Base-by-base conservation (phyloP, 2,888 invertebrate species). In the Caenorhabditis sulstoni region DNA sequence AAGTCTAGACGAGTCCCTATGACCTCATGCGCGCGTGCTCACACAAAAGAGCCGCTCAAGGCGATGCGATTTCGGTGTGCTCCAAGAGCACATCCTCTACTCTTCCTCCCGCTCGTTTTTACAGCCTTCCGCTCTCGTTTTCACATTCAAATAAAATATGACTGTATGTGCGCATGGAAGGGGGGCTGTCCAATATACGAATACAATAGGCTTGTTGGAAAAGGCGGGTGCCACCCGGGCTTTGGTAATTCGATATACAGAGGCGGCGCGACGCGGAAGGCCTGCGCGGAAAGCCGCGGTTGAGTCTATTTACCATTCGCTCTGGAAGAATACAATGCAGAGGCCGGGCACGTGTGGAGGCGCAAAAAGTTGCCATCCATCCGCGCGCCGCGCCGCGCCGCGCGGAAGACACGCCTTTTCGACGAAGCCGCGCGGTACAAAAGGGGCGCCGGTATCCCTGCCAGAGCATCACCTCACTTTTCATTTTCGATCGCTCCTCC, bases 221-320 rank as follows among this genome's bases (percentile, higher is more conserved):
- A n/a, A n/a, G 52, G 65, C 65, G 12, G 4, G 2, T 55, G 35
- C n/a, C n/a, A n/a, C n/a, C 44, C 58, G 41, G 53, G 65, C 65
- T 41, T 44, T 50, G 49, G 67, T 67, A 67, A 67, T 67, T 67
- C 67, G 67, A 67, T 67, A 41, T 3, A 67, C 58, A 67, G 66
- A 47, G 35, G 18, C 23, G 9, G 29, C 16, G 45, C 9, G 45
- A 64, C 50, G 50, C 50, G 50, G 62, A 66, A 47, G 37, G 53
- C 44, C 65, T 55, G 67, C 67, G 67, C 67, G 67, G 55, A 16
- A 37, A 14, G 53, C 9, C 9, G 23, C 20, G 23, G 47, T 49
- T 67, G 3, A 3, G 3, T 47, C 47, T 70, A 39, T 70, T 70
- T 70, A 62, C 70, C n/a, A 41, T 11, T 3, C 3, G 41, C 7